phyloP scores from a whole-genome alignment of 2,888 invertebrate species.

The Amphipyra berbera region DNA sequence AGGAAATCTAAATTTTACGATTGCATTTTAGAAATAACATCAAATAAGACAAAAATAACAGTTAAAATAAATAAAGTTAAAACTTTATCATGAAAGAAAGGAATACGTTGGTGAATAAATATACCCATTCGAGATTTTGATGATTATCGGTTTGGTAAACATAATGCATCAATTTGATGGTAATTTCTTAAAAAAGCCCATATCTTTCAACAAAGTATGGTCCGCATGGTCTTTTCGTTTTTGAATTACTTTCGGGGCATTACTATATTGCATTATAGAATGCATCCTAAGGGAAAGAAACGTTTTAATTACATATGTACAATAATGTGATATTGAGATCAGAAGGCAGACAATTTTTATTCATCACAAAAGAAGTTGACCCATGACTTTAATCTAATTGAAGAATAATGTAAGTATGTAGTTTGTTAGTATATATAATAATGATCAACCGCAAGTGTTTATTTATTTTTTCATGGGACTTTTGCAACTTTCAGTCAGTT shows the following conservation, averaged over 20 bases:
- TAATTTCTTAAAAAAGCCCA: constrained; percentile 7
- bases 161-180: constrained; percentile 15
- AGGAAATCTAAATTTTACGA: constrained; percentile 7
- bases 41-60: constrained; percentile 1
- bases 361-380: constrained; percentile 73
- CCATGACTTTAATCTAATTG: no score
- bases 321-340: constrained; percentile 81
- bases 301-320: constrained; percentile 87
- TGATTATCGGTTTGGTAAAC: constrained; percentile 13
- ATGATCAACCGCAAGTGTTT: no score
- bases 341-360: constrained; percentile 78
- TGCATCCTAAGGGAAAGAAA: constrained; percentile 70
- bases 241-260: constrained; percentile 36
- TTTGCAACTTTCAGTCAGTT: no score
- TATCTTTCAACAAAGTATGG: constrained; percentile 8
- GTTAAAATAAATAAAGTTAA: constrained; percentile 13
- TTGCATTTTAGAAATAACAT: constrained; percentile 13
- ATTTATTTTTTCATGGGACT: not conserved
- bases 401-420: no score
- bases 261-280: constrained; percentile 59
- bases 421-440: no score
- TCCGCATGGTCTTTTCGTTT: constrained; percentile 23
- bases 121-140: constrained; percentile 29
- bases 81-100: constrained; percentile 30
- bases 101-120: constrained; percentile 30